Conservation (phyloP, 2,113 vertebrate genomes). For the Phoenicopterus ruber region DNA sequence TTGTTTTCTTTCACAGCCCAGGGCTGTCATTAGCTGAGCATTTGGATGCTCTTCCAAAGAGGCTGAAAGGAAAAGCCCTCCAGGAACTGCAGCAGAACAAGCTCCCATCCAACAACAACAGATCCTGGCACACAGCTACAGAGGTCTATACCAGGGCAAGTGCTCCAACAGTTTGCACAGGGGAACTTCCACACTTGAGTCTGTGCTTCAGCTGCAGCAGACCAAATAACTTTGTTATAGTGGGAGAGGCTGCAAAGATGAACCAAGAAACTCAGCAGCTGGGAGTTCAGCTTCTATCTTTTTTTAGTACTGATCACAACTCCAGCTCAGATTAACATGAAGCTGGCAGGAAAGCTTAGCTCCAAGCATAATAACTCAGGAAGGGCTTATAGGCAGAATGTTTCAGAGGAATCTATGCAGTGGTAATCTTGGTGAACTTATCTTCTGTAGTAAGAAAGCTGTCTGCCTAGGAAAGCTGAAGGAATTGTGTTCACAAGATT, state of each 20-base stretch:
- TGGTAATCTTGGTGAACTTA: background rate
- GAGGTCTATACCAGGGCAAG: background rate
- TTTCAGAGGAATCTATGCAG: background rate
- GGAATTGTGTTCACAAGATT: background rate
- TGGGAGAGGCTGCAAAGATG: background rate
- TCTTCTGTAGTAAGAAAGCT: background rate
- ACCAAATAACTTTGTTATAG: background rate
- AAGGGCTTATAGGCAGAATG: background rate
- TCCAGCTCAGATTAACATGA: background rate
- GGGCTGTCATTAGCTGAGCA: constrained; percentile 4
- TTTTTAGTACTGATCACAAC: background rate
- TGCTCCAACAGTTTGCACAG: background rate
- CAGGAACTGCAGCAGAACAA: background rate
- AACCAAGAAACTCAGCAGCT: background rate
- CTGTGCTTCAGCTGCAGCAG: background rate
- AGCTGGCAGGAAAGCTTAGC: background rate
- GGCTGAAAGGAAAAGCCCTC: constrained; percentile 2
- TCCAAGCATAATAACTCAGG: background rate
- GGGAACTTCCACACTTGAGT: background rate
- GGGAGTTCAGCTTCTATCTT: background rate
- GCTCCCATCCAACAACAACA: background rate
- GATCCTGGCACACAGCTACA: background rate
- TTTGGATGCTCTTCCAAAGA: background rate
- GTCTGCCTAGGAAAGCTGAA: background rate
- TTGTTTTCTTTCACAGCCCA: background rate